Base-by-base conservation (phyloP, 2,113 vertebrate genomes). In the Anguilla japonica region DNA sequence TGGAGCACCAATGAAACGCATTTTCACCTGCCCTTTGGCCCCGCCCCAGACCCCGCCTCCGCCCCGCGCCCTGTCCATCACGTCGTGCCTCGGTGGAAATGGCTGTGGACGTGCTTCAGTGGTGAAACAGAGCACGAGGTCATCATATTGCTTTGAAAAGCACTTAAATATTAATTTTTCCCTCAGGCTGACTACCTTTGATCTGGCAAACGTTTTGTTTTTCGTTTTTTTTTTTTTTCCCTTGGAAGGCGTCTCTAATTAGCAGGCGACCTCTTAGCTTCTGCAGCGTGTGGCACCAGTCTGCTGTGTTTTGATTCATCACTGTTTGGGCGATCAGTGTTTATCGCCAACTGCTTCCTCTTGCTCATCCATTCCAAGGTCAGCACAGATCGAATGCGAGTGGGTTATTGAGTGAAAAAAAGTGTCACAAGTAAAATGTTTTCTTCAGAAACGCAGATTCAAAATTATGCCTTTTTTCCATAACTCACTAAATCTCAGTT, bases 291-390 rank as follows among this genome's bases (percentile, higher is more conserved):
- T 3, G 16, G 84, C 16, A 53, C n/a, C 9, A 53, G 81, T 22
- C 26, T 6, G 26, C 43, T 56, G 6, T 39, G 46, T 29, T 41
- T 43, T 22, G 50, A 34, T 53, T 83, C 29, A 56, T 43, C 67
- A 34, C 63, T 79, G 41, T 75, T 34, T 29, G 6, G 71, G 71
- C 11, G 26, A 75, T 75, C 26, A 34, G 15, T 7, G 84, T 29
- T 71, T 26, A 26, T 5, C 5, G 41, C 20, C 16, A 40, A 8
- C 9, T 29, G 14, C 43, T 16, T 60, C 53, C 56, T 41, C 5
- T 11, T 50, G 39, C 75, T 53, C 26, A 79, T 80, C 84, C 78
- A n/a, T 40, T 41, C 39, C 84, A 80, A 85, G 46, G 75, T 80
- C 53, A 22, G 26, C 56, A 20, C 78, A 40, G 75, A 39, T 53